Evolutionary conservation across 1,140 invertebrate species (phyloP), one percentile per base, ranked within the genome.

Genomic region (Drosophila azteca): DNA sequence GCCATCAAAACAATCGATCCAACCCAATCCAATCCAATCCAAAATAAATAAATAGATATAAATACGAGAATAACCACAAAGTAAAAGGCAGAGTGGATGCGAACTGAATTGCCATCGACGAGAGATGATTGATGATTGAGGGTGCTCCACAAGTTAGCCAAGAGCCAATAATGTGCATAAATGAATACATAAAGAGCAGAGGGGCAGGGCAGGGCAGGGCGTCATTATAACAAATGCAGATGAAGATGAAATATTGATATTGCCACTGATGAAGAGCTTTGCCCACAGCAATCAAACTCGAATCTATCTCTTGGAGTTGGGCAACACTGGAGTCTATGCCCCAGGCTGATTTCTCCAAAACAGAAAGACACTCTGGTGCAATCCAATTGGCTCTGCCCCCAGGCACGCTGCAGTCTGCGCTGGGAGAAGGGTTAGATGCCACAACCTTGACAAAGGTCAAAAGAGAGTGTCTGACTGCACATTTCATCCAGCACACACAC

Each of bases 101-200:
- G 24, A 5, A 26, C 24, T 26, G 24, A 26, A 26, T 67, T 15
- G 71, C 71, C 63, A 53, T 67, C 39, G 31, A 13, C 39, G 31
- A 13, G 35, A 57, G 60, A 77, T 84, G 73, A 84, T 84, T 80
- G 81, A 80, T 85, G 64, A 49, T 69, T 39, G 35, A 39, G 35
- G 35, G 35, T 68, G 50, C 58, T 62, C 63, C 74, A 31, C 70
- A 54, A 49, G 54, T 51, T 76, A 41, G 64, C 35, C 50, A 57
- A 76, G 77, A 79, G 73, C 77, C 77, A 77, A 63, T 64, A 85
- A 80, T 77, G 85, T 84, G 77, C 77, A 85, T 84, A 73, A 75
- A 59, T 73, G 49, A 80, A 68, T 68, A 49, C 45, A 50, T 35
- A 52, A 61, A 54, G 9, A 29, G 53, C 26, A 53, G 59, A 53